Percentiles rank a stretch among this genome's conserved stretches.
Conservation (phyloP, 2,888 invertebrate species). For the Petrolisthes cinctipes region DNA sequence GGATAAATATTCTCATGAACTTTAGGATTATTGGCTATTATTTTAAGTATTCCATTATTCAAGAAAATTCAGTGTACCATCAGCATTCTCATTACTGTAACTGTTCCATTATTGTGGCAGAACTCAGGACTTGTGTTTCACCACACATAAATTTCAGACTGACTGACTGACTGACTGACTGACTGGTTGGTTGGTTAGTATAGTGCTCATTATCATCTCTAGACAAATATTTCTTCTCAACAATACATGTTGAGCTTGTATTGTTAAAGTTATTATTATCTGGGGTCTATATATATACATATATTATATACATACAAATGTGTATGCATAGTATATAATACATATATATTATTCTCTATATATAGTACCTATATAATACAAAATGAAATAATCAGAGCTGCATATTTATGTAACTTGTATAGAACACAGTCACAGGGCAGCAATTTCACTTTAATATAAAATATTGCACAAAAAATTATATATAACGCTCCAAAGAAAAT, state of each 20-base stretch:
- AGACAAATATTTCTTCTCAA: slow-evolving; percentile 18
- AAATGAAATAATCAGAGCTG: slow-evolving; percentile 52
- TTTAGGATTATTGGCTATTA: background rate
- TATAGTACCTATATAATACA: slow-evolving; percentile 19
- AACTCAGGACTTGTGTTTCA: background rate
- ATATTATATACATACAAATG: slow-evolving; percentile 11
- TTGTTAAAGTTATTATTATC: background rate
- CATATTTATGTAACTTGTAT: slow-evolving; percentile 54
- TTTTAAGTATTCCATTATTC: background rate
- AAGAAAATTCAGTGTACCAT: background rate
- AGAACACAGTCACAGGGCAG: slow-evolving; percentile 49
- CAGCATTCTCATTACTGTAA: background rate
- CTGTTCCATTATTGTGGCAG: background rate
- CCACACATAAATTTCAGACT: background rate
- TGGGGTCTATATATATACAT: background rate
- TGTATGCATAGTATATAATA: background rate
- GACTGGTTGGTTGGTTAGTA: background rate
- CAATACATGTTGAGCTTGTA: slow-evolving; percentile 3
- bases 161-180: background rate
- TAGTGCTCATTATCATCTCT: background rate
- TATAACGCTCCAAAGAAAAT: slow-evolving; percentile 40
- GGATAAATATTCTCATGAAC: slow-evolving; percentile 13
- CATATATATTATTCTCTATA: slow-evolving; percentile 1
- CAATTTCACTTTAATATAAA: slow-evolving; percentile 40
- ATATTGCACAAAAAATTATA: slow-evolving; percentile 58